Evolutionary conservation across 2,888 invertebrate species (phyloP).

Genomic region (Osmoderma eremita): DNA sequence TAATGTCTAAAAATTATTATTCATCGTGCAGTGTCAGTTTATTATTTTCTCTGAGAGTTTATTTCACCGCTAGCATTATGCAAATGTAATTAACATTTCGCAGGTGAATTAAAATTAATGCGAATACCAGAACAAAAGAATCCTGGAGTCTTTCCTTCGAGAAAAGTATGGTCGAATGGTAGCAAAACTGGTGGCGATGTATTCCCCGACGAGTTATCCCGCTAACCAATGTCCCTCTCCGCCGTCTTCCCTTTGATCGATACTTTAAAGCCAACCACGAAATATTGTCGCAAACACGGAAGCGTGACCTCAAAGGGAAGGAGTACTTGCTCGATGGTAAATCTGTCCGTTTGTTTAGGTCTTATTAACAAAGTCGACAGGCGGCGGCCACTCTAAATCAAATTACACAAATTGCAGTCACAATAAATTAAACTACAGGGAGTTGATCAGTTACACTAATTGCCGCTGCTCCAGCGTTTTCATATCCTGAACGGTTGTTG

Average conservation of each 20-base stretch:
- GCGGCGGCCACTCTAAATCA: constrained; percentile 38
- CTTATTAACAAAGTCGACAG: constrained; percentile 33
- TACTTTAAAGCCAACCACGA: constrained; percentile 24
- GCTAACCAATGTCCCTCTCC: constrained; percentile 2
- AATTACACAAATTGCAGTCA: constrained; percentile 39
- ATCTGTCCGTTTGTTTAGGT: constrained; percentile 38
- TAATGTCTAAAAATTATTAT: constrained; percentile 19
- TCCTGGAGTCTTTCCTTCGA: constrained; percentile 7
- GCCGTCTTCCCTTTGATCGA: constrained; percentile 20
- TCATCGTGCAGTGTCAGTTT: constrained; percentile 25
- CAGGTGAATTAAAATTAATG: constrained; percentile 38
- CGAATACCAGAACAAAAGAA: constrained; percentile 32
- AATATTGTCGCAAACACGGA: constrained; percentile 28
- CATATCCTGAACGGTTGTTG: constrained; percentile 25
- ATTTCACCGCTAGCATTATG: constrained; percentile 29
- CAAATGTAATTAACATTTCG: constrained; percentile 37
- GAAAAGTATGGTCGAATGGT: constrained; percentile 7
- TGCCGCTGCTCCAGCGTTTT: constrained; percentile 16
- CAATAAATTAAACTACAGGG: constrained; percentile 34
- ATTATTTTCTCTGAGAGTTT: constrained; percentile 30
- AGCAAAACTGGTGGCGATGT: neutral
- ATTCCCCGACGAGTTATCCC: constrained; percentile 9
- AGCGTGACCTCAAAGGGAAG: constrained; percentile 12
- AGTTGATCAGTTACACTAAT: constrained; percentile 33
- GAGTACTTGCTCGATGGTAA: constrained; percentile 12